phyloP scores from a whole-genome alignment of 2,797 vertebrate genomes.

The Scleropages formosus region DNA sequence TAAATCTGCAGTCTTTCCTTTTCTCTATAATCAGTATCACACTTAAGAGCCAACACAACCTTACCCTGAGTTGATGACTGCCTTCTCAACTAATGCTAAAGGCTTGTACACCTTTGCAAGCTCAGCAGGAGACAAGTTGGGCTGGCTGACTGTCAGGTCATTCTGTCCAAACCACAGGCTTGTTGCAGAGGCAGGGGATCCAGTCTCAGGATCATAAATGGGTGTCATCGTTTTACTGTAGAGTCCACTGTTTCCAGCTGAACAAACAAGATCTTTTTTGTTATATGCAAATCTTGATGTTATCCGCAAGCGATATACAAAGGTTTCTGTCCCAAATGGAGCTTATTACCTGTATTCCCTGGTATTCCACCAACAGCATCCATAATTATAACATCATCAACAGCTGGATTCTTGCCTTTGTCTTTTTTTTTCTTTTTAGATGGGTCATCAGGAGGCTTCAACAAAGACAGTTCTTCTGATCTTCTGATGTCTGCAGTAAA shows the following conservation, averaged over 20 bases:
- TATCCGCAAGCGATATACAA: neutral
- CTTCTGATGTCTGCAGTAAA: slow-evolving; percentile 82
- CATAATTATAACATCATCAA: slow-evolving; percentile 83
- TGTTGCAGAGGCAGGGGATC: slow-evolving; percentile 81
- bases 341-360: slow-evolving; percentile 57
- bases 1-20: neutral
- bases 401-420: slow-evolving; percentile 67
- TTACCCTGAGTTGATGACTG: slow-evolving; percentile 84
- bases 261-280: neutral
- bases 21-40: too few relatives aligned
- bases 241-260: slow-evolving; percentile 73
- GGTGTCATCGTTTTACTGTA: slow-evolving; percentile 95
- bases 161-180: slow-evolving; percentile 88
- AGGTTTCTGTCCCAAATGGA: neutral
- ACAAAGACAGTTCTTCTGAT: slow-evolving; percentile 88
- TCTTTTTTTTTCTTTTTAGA: slow-evolving; percentile 92
- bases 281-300: neutral
- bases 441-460: slow-evolving; percentile 76
- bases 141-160: slow-evolving; percentile 72
- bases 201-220: slow-evolving; percentile 83
- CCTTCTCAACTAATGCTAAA: slow-evolving; percentile 83
- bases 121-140: slow-evolving; percentile 70
- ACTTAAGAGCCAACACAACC: slow-evolving; percentile 13
- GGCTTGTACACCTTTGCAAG: slow-evolving; percentile 85
- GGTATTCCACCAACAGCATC: slow-evolving; percentile 69